Percentiles rank a stretch among this genome's conserved stretches.
These are phyloP conservation scores for Gastrophryne carolinensis DNA, from an alignment of 2,797 vertebrate genomes.

Conservation along the genomic window DNA sequence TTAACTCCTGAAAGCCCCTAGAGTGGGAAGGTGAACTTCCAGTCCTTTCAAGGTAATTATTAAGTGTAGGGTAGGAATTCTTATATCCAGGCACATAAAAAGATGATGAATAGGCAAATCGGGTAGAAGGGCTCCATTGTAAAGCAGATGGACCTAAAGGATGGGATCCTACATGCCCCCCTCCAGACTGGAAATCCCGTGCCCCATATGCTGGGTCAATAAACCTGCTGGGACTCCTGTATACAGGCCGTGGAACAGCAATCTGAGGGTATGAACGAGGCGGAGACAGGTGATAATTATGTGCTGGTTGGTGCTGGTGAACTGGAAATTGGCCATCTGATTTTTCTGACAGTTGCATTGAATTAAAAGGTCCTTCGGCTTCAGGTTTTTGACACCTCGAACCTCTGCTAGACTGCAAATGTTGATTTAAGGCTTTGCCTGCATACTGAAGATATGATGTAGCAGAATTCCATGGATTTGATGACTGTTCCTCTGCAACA, in stretches of 20 bases:
- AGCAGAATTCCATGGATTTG: constrained; percentile 65
- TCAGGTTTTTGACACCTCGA: constrained; percentile 67
- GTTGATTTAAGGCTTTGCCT: constrained; percentile 62
- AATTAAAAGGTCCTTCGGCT: constrained; percentile 14
- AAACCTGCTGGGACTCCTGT: constrained; percentile 76
- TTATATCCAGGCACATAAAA: not conserved
- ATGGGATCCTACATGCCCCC: constrained; percentile 25
- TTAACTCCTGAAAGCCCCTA: not conserved
- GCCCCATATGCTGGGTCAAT: constrained; percentile 67
- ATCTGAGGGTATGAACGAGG: constrained; percentile 65
- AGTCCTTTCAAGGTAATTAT: not conserved
- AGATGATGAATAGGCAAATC: constrained; percentile 15
- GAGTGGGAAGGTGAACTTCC: not conserved
- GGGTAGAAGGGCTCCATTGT: constrained; percentile 58
- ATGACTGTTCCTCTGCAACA: constrained; percentile 61
- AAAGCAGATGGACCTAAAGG: constrained; percentile 36
- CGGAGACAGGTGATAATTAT: constrained; percentile 26
- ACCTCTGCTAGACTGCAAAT: constrained; percentile 58
- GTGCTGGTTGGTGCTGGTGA: constrained; percentile 53
- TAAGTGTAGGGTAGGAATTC: constrained; percentile 31
- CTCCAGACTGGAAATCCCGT: constrained; percentile 63
- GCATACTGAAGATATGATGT: constrained; percentile 61
- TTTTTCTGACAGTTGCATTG: not conserved
- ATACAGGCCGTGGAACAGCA: constrained; percentile 82
- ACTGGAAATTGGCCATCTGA: constrained; percentile 54